phyloP scores from a whole-genome alignment of 1,140 invertebrate genomes.

The Cotesia vestalis region DNA sequence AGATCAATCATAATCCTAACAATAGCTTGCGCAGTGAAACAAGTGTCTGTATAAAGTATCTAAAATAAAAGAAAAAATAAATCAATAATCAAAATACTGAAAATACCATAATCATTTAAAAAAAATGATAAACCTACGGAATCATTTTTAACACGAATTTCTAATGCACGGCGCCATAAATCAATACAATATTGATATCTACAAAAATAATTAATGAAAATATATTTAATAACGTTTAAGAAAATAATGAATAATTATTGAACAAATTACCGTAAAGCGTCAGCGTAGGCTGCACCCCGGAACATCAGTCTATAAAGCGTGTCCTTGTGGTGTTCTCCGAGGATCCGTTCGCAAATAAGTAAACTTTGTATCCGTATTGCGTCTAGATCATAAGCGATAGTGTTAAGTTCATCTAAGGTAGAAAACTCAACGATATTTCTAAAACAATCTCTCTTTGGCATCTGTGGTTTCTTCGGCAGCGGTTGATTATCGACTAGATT shows the following conservation, averaged over 20 bases:
- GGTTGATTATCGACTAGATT: slow-evolving; percentile 51
- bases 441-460: slow-evolving; percentile 71
- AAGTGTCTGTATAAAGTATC: slow-evolving; percentile 77
- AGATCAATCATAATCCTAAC: slow-evolving; percentile 82
- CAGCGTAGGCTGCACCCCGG: slow-evolving; percentile 86
- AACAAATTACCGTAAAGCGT: slow-evolving; percentile 70
- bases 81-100: slow-evolving; percentile 8
- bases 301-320: slow-evolving; percentile 81
- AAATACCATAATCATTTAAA: background rate
- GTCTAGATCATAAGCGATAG: slow-evolving; percentile 79
- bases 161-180: slow-evolving; percentile 82
- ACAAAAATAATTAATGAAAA: slow-evolving; percentile 31
- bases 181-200: slow-evolving; percentile 86
- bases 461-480: slow-evolving; percentile 68
- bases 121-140: slow-evolving; percentile 64
- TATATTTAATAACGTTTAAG: background rate
- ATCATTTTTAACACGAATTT: slow-evolving; percentile 81
- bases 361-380: slow-evolving; percentile 83
- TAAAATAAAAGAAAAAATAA: slow-evolving; percentile 44
- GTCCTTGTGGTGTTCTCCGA: slow-evolving; percentile 84
- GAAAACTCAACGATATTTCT: slow-evolving; percentile 76
- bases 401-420: slow-evolving; percentile 75
- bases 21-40: slow-evolving; percentile 82
- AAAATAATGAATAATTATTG: background rate
- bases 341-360: slow-evolving; percentile 82